Percentiles rank a stretch among this genome's conserved stretches.
Evolutionary conservation across 2,113 vertebrate species (phyloP).

Genomic region (Caracal caracal): DNA sequence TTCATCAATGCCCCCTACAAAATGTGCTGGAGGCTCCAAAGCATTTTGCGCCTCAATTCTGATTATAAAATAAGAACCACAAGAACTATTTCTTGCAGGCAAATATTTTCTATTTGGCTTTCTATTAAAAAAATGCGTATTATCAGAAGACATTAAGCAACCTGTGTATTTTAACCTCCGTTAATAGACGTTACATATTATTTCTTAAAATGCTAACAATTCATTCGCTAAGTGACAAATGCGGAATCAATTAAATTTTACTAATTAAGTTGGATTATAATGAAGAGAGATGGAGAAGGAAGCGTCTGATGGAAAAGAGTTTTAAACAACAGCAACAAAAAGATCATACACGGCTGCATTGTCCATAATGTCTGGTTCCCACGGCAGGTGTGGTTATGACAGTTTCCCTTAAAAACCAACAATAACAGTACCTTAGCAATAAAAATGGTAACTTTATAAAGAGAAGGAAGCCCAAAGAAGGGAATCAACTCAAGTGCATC

Average conservation of each 20-base stretch:
- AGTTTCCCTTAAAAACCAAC: neutral
- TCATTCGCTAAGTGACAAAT: constrained; percentile 22
- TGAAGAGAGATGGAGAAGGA: neutral
- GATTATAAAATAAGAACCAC: neutral
- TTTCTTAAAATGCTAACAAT: neutral
- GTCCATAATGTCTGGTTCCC: neutral
- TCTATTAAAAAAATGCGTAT: neutral
- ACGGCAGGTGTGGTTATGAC: rapidly evolving
- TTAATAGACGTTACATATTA: neutral
- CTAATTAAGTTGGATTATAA: constrained; percentile 44
- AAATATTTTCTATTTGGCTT: neutral
- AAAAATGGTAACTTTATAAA: neutral
- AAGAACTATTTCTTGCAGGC: neutral
- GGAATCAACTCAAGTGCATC: neutral
- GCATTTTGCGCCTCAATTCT: neutral
- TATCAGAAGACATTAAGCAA: neutral
- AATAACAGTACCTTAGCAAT: neutral
- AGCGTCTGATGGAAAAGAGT: neutral
- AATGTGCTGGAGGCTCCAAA: neutral
- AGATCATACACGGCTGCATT: rapidly evolving
- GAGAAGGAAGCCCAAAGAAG: neutral
- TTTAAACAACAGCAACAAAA: neutral
- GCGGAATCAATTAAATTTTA: neutral
- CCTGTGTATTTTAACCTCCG: neutral
- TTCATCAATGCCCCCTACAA: neutral